These are phyloP conservation scores for Pipa parva DNA, from an alignment of 2,113 vertebrate species.

Conservation along the genomic window DNA sequence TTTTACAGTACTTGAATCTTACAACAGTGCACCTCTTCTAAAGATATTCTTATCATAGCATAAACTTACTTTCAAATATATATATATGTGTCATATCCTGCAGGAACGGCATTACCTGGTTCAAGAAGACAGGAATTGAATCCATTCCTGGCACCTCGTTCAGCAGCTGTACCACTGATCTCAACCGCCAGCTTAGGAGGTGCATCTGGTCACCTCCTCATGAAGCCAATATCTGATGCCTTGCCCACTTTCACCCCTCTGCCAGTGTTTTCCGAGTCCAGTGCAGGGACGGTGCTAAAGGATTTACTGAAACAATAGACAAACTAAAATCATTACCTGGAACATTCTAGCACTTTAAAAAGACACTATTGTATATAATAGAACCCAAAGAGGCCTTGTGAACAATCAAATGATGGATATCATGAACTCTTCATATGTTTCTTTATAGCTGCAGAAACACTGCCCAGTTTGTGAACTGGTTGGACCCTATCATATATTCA, in stretches of 20 bases:
- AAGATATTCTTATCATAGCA: too few relatives aligned
- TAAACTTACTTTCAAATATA: not conserved
- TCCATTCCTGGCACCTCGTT: slow-evolving; percentile 89
- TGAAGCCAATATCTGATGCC: slow-evolving; percentile 88
- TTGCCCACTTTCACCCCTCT: slow-evolving; percentile 91
- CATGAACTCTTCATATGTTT: not conserved
- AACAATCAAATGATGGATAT: slow-evolving; percentile 50
- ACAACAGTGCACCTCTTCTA: too few relatives aligned
- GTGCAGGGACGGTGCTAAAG: slow-evolving; percentile 83
- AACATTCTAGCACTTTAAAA: slow-evolving; percentile 63
- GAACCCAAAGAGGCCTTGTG: slow-evolving; percentile 68
- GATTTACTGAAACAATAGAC: slow-evolving; percentile 85
- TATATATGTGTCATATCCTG: slow-evolving; percentile 42
- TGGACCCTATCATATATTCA: not conserved
- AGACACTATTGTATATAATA: slow-evolving; percentile 56
- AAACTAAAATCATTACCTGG: not conserved
- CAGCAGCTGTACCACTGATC: slow-evolving; percentile 84
- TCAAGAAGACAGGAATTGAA: slow-evolving; percentile 70
- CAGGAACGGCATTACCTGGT: slow-evolving; percentile 50
- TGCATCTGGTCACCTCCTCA: slow-evolving; percentile 77
- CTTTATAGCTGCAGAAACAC: slow-evolving; percentile 40
- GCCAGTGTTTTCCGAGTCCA: slow-evolving; percentile 83
- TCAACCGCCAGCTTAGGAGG: slow-evolving; percentile 55
- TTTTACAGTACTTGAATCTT: too few relatives aligned
- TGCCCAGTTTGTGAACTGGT: slow-evolving; percentile 31